phyloP scores from a whole-genome alignment of 2,113 vertebrate species.

The Syrrhaptes paradoxus region DNA sequence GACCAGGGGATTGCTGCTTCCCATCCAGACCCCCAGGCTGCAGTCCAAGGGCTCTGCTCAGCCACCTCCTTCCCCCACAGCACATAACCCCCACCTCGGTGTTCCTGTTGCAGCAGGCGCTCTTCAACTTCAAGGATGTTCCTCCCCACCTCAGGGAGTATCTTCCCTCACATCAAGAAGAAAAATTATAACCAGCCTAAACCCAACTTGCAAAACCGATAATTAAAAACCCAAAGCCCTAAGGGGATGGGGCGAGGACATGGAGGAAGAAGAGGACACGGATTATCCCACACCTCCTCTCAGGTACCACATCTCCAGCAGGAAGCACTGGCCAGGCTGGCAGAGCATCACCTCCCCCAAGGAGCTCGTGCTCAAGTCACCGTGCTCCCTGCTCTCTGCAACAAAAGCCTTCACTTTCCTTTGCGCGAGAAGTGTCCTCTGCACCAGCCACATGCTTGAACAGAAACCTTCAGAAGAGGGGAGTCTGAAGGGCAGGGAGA shows the following conservation, averaged over 20 bases:
- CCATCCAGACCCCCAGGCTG: not conserved
- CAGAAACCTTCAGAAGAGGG: not conserved
- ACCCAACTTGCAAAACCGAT: not conserved
- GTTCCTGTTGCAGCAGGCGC: not conserved
- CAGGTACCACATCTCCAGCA: not conserved
- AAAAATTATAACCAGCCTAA: not conserved
- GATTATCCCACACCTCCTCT: not conserved
- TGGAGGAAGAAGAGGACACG: accelerated
- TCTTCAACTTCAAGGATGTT: not conserved
- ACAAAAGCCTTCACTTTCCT: not conserved
- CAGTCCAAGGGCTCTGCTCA: accelerated
- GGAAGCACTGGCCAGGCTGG: not conserved
- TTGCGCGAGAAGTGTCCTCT: not conserved
- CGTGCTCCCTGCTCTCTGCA: not conserved
- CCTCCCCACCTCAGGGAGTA: not conserved
- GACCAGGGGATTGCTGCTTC: not conserved
- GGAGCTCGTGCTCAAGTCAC: not conserved
- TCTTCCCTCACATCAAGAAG: not conserved
- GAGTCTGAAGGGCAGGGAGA: not conserved
- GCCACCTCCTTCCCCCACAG: not conserved
- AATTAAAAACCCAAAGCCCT: not conserved
- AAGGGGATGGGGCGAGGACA: not conserved
- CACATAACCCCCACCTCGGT: accelerated
- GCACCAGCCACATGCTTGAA: not conserved
- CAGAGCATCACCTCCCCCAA: accelerated